Conservation (phyloP, 2,113 vertebrate genomes). For the Archocentrus centrarchus region DNA sequence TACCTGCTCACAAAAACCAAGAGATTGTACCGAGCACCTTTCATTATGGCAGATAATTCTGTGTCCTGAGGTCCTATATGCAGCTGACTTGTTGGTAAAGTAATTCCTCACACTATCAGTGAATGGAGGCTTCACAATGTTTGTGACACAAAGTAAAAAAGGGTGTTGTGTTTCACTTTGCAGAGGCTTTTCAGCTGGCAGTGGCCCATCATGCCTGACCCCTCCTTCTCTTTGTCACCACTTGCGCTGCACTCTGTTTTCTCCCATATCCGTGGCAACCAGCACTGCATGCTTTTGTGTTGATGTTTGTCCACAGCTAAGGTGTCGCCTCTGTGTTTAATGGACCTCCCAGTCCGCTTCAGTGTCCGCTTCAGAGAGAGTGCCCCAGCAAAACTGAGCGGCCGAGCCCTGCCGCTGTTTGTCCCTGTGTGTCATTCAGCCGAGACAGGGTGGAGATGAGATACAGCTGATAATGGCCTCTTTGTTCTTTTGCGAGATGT, state of each 20-base stretch:
- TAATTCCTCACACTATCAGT: slow-evolving; percentile 17
- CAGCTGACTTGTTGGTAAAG: slow-evolving; percentile 27
- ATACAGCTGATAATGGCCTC: slow-evolving; percentile 76
- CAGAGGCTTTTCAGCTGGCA: slow-evolving; percentile 67
- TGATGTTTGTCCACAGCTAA: slow-evolving; percentile 78
- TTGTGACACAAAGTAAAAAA: slow-evolving; percentile 49
- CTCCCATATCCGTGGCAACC: slow-evolving; percentile 74
- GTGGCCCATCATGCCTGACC: slow-evolving; percentile 66
- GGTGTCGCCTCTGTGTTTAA: slow-evolving; percentile 77
- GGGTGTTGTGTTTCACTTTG: slow-evolving; percentile 49
- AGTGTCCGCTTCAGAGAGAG: slow-evolving; percentile 61
- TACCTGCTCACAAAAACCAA: neutral
- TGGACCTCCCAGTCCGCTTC: slow-evolving; percentile 76
- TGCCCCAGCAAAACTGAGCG: slow-evolving; percentile 45
- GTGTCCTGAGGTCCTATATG: neutral
- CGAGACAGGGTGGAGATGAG: slow-evolving; percentile 68
- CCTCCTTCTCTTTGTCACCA: slow-evolving; percentile 73
- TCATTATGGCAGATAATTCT: neutral
- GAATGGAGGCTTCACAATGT: slow-evolving; percentile 52
- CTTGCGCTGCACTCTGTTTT: slow-evolving; percentile 66
- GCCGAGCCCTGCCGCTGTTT: slow-evolving; percentile 65
- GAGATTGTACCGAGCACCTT: neutral
- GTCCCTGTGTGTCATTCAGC: slow-evolving; percentile 66
- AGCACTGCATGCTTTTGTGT: slow-evolving; percentile 67
- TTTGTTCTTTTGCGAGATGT: slow-evolving; percentile 75